Evolutionary conservation across 2,888 invertebrate genomes (phyloP), one percentile per base, ranked within the genome.

Genomic region (Mactromeris polynyma): DNA sequence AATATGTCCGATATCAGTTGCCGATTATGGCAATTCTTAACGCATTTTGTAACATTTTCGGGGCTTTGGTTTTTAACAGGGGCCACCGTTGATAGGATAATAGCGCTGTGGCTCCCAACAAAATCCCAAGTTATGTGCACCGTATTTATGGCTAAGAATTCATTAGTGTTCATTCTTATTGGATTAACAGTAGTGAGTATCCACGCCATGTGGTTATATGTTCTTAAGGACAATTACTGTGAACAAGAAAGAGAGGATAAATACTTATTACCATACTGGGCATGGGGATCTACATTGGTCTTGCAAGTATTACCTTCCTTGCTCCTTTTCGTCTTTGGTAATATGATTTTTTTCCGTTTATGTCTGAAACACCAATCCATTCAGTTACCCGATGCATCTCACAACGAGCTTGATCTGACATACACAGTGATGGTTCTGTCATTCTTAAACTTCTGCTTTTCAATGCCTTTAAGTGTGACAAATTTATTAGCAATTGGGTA

Each of bases 161-260:
- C 93, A 14, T 90, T 94, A 17, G 85, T 93, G 11, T 92, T 94
- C 79, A 93, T 95, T 31, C 58, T 94, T 21, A 91, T 94, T 3
- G 94, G 94, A 1, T 89, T 96, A 38, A 88, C 94, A 3, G 93
- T 94, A n/a, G 90, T 95, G 36, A 94, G 94, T 89, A 93, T 96
- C 11, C 96, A 96, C 86, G 94, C 95, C 3, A 94, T 96, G 94
- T 96, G 96, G 96, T 94, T 93, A 7, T 94, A 93, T 78, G 93
- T 93, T 26, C 89, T 95, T n/a, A 86, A 89, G 11, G 85, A 84
- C 7, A 86, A 93, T 14, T 64, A 73, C 40, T 84, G 46, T 31
- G 78, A 54, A 26, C 81, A 51, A 21, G 42, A 42, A 40, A 9
- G 17, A 0, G 73, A 83, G 0, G 31, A 42, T 33, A 42, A 64